Evolutionary conservation across 2,113 vertebrate genomes (phyloP), one percentile per base, ranked within the genome.

Genomic region (Campylorhamphus procurvoides): DNA sequence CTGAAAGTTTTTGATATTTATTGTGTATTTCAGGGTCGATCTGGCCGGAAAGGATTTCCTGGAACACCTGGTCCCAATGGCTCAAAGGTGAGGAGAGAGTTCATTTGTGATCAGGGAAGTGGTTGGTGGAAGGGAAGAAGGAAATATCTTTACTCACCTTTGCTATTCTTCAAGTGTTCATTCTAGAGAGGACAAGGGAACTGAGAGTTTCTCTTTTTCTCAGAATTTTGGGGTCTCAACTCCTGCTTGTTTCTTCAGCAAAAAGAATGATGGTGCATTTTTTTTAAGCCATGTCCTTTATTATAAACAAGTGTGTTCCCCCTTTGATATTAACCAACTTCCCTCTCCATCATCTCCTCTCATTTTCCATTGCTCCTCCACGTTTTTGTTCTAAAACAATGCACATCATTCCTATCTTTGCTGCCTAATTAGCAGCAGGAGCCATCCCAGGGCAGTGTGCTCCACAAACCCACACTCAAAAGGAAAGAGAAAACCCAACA

Each of bases 21-120:
- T 89, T 83, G 49, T 95, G 86, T 97, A 88, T 98, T 98, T 96
- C 96, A 99, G 99, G 99, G 99, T 73, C 98, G 97, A 69, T 97
- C 98, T 64, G 99, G 99, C 76, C 97, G 98, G 92, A 98, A 98
- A 93, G 99, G 99, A 58, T 99, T 99, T 97, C 97, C 98, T 12
- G 99, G 99, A 79, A 98, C 97, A 74, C 95, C 98, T 14, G 99
- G 99, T 71, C 97, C 97, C 2, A 98, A 99, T 12, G 99, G 99
- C 91, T 49, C 96, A 24, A 99, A 99, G 99, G 99, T 99, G 89
- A 98, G 97, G 75, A 81, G 58, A 55, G 25, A 23, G 35, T 74
- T 71, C 35, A 22, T 11, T 81, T 10, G 4, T 39, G 17, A 20
- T 40, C 33, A 60, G 50, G 22, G 55, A 68, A 83, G 29, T 40